Conservation (phyloP, 2,888 invertebrate genomes). For the Ceratothoa steindachneri region DNA sequence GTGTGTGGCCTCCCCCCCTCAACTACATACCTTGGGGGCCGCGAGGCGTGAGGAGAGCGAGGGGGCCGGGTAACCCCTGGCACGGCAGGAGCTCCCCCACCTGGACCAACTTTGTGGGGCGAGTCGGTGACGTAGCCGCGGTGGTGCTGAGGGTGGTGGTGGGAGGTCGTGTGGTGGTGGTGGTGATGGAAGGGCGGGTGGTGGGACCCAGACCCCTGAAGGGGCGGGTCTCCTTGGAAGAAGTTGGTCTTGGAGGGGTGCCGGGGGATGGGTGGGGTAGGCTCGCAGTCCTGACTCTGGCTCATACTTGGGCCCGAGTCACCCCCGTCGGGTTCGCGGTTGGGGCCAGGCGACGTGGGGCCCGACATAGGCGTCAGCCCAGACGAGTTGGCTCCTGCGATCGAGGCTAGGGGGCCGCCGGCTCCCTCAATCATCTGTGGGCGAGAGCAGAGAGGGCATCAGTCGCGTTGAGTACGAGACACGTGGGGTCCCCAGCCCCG, state of each 20-base stretch:
- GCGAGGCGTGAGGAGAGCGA: slow-evolving; percentile 35
- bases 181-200: slow-evolving; percentile 15
- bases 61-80: slow-evolving; percentile 26
- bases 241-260: slow-evolving; percentile 82
- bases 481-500: too few species aligned
- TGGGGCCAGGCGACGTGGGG: slow-evolving; percentile 22
- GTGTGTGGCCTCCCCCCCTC: too few species aligned
- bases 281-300: slow-evolving; percentile 87
- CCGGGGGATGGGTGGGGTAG: slow-evolving; percentile 64
- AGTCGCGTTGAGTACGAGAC: background rate
- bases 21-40: slow-evolving; percentile 38
- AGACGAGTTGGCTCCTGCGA: background rate
- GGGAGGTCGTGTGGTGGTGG: slow-evolving; percentile 17
- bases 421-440: slow-evolving; percentile 40
- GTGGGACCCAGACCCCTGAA: background rate
- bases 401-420: slow-evolving; percentile 14
- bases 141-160: background rate
- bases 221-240: slow-evolving; percentile 59
- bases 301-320: slow-evolving; percentile 41
- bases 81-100: background rate
- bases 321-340: slow-evolving; percentile 11
- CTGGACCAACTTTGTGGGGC: slow-evolving; percentile 8
- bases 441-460: background rate
- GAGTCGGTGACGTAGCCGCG: background rate
- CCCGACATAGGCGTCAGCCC: slow-evolving; percentile 8